These are phyloP conservation scores for Hermaeophaga mercurialis DNA, from an alignment of 2,888 invertebrate species.

Conservation along the genomic window DNA sequence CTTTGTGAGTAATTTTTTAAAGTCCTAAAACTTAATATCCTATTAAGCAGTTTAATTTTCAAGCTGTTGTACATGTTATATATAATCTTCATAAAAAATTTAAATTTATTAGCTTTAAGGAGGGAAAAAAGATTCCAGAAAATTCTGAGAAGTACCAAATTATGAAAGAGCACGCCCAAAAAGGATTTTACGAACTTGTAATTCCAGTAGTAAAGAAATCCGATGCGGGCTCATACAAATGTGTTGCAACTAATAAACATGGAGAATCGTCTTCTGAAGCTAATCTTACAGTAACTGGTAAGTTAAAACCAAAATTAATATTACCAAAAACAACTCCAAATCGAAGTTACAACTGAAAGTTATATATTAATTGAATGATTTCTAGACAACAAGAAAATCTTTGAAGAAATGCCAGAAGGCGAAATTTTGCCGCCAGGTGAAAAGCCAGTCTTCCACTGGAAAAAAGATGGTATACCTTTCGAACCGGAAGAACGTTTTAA, in stretches of 20 bases:
- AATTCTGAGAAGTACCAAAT: slow-evolving; percentile 72
- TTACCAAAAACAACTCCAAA: no score
- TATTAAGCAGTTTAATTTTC: no score
- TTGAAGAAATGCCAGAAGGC: slow-evolving; percentile 74
- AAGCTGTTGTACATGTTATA: no score
- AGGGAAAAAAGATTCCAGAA: slow-evolving; percentile 73
- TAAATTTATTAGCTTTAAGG: slow-evolving; percentile 74
- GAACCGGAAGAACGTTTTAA: slow-evolving; percentile 92
- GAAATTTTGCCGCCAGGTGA: slow-evolving; percentile 73
- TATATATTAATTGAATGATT: no score
- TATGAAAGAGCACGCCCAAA: slow-evolving; percentile 74
- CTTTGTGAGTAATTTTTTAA: slow-evolving; percentile 74
- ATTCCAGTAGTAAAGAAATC: slow-evolving; percentile 77
- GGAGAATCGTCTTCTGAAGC: slow-evolving; percentile 80
- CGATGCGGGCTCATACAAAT: slow-evolving; percentile 86
- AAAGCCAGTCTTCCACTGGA: slow-evolving; percentile 81
- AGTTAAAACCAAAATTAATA: no score
- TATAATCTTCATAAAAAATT: background rate
- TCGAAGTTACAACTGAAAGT: no score
- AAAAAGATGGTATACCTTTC: slow-evolving; percentile 82
- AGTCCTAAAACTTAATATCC: no score
- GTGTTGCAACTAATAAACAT: slow-evolving; percentile 80
- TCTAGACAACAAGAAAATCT: slow-evolving; percentile 80
- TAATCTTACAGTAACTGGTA: slow-evolving; percentile 78
- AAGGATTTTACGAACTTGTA: slow-evolving; percentile 86